These are phyloP conservation scores for Myopa tessellatipennis DNA, from an alignment of 2,888 invertebrate species.

Conservation along the genomic window DNA sequence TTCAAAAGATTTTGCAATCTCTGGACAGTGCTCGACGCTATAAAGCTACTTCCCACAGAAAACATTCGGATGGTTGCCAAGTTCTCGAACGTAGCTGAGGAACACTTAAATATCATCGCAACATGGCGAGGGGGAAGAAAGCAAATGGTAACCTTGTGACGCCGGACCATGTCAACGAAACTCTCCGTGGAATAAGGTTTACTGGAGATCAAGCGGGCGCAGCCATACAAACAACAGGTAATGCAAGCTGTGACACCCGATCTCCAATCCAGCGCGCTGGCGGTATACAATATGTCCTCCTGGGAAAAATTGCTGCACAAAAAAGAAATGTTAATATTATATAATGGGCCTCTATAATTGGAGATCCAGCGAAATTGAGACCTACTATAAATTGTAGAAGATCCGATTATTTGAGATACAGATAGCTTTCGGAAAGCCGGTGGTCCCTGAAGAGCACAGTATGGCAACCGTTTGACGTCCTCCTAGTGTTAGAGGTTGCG, in stretches of 20 bases:
- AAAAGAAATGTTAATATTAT: not conserved
- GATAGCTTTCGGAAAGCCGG: conserved; percentile 59
- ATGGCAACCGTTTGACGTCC: conserved; percentile 55
- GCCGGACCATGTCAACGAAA: conserved; percentile 52
- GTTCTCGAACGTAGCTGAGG: conserved; percentile 49
- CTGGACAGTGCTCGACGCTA: conserved; percentile 50
- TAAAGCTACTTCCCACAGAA: conserved; percentile 53
- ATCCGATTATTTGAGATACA: conserved; percentile 13
- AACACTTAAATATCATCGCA: conserved; percentile 50
- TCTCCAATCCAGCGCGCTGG: conserved; percentile 23
- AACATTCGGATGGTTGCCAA: conserved; percentile 50
- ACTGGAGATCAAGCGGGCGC: conserved; percentile 40
- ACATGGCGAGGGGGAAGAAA: conserved; percentile 55
- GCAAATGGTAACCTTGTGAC: conserved; percentile 54
- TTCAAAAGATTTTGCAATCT: conserved; percentile 51
- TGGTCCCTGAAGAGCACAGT: conserved; percentile 60
- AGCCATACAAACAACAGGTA: not conserved
- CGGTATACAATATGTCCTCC: conserved; percentile 9
- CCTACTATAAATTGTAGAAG: not conserved
- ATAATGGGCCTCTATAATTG: not conserved
- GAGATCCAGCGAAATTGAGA: not conserved
- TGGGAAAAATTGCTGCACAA: not conserved
- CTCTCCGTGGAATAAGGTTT: conserved; percentile 52
- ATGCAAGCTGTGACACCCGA: not conserved
- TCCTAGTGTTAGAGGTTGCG: conserved; percentile 37